phyloP scores from a whole-genome alignment of 2,888 invertebrate genomes.

The Nomada flava region DNA sequence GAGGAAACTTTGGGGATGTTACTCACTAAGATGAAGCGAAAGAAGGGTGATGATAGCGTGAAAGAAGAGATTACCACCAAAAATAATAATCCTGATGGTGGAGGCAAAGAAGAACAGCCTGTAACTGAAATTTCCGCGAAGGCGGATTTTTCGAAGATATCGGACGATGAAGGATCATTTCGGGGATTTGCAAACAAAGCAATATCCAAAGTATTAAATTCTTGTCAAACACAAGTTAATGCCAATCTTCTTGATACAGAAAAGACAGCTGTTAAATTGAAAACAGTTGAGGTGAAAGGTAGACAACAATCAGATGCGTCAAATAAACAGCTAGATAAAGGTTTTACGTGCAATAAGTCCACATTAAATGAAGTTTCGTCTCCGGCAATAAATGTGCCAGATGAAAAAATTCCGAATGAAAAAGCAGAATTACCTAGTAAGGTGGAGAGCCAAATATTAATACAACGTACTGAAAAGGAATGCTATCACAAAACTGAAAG shows the following conservation, averaged over 20 bases:
- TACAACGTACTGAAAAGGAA: slow-evolving; percentile 57
- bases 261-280: slow-evolving; percentile 62
- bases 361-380: slow-evolving; percentile 5
- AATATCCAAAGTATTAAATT: slow-evolving; percentile 77
- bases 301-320: slow-evolving; percentile 5
- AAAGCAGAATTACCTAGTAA: slow-evolving; percentile 37
- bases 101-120: slow-evolving; percentile 32
- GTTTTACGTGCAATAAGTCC: slow-evolving; percentile 14
- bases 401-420: slow-evolving; percentile 40
- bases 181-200: slow-evolving; percentile 82
- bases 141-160: slow-evolving; percentile 81
- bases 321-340: slow-evolving; percentile 23
- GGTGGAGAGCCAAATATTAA: slow-evolving; percentile 27
- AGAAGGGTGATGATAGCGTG: slow-evolving; percentile 44
- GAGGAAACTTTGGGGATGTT: slow-evolving; percentile 88
- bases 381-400: background rate
- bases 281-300: slow-evolving; percentile 33
- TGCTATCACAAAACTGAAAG: slow-evolving; percentile 66
- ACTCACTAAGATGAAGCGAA: slow-evolving; percentile 81
- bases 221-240: slow-evolving; percentile 74
- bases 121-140: slow-evolving; percentile 44
- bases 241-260: slow-evolving; percentile 72
- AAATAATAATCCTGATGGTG: slow-evolving; percentile 11
- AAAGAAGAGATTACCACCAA: slow-evolving; percentile 25
- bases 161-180: slow-evolving; percentile 85